These are phyloP conservation scores for Pachypsylla venusta DNA, from an alignment of 1,140 invertebrate genomes.

Conservation along the genomic window DNA sequence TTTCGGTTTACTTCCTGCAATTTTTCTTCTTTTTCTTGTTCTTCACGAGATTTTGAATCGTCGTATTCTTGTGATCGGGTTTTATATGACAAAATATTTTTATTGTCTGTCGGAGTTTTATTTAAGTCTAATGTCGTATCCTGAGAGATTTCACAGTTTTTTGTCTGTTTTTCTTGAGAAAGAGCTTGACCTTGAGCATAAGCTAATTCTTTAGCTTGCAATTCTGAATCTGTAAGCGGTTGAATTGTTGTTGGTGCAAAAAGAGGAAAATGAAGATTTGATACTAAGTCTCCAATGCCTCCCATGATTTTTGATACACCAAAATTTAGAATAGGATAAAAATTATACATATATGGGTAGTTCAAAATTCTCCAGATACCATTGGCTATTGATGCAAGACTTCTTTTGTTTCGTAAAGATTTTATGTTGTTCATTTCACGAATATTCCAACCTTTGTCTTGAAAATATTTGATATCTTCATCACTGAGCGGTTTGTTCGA, in stretches of 20 bases:
- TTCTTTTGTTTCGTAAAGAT: background rate
- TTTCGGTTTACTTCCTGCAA: background rate
- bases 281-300: background rate
- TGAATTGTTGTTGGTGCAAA: background rate
- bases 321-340: constrained; percentile 1
- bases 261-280: background rate
- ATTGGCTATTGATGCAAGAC: background rate
- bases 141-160: too few relatives aligned
- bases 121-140: too few relatives aligned
- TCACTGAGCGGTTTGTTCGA: background rate
- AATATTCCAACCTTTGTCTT: background rate
- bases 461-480: constrained; percentile 5
- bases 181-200: background rate
- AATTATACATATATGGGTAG: constrained; percentile 1
- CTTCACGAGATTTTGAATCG: background rate
- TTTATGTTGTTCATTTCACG: background rate
- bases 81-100: too few relatives aligned
- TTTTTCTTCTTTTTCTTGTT: background rate
- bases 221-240: background rate
- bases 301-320: background rate
- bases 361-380: background rate
- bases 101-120: too few relatives aligned
- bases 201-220: background rate
- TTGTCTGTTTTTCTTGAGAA: background rate
- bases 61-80: background rate